Percentiles rank a stretch among this genome's conserved stretches.
These are phyloP conservation scores for Sebastolobus alascanus DNA, from an alignment of 2,797 vertebrate genomes.

Conservation along the genomic window DNA sequence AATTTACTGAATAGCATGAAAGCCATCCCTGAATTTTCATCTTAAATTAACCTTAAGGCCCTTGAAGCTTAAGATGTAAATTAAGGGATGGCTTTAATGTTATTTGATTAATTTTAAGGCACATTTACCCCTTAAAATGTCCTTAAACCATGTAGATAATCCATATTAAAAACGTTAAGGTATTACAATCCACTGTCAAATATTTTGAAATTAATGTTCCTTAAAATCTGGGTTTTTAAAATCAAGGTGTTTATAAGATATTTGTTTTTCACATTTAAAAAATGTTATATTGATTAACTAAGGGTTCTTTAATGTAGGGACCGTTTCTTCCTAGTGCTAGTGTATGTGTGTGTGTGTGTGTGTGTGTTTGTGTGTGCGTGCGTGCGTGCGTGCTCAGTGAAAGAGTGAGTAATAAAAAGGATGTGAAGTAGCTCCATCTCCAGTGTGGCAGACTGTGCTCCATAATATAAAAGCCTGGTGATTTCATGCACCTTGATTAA, in stretches of 20 bases:
- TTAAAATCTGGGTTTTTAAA: not conserved
- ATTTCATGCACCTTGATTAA: conserved; percentile 74
- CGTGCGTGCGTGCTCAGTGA: not conserved
- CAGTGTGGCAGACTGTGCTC: conserved; percentile 32
- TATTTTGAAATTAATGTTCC: not conserved
- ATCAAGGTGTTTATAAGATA: not conserved
- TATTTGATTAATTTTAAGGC: not conserved
- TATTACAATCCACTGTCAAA: not conserved
- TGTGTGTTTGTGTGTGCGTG: not conserved
- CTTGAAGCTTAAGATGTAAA: not conserved
- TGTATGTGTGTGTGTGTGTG: not conserved
- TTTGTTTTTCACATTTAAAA: not conserved
- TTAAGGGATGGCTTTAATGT: not conserved
- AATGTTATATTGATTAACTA: too few species aligned
- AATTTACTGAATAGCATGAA: not conserved
- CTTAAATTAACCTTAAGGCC: not conserved
- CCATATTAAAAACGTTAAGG: rapidly evolving
- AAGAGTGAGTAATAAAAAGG: not conserved
- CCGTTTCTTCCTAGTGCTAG: not conserved
- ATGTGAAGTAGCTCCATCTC: conserved; percentile 51
- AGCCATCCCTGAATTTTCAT: not conserved
- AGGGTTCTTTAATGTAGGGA: not conserved
- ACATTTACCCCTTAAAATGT: not conserved
- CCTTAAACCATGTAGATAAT: not conserved
- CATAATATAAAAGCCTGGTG: conserved; percentile 48